phyloP scores from a whole-genome alignment of 1,140 invertebrate species.

The Batillaria attramentaria region DNA sequence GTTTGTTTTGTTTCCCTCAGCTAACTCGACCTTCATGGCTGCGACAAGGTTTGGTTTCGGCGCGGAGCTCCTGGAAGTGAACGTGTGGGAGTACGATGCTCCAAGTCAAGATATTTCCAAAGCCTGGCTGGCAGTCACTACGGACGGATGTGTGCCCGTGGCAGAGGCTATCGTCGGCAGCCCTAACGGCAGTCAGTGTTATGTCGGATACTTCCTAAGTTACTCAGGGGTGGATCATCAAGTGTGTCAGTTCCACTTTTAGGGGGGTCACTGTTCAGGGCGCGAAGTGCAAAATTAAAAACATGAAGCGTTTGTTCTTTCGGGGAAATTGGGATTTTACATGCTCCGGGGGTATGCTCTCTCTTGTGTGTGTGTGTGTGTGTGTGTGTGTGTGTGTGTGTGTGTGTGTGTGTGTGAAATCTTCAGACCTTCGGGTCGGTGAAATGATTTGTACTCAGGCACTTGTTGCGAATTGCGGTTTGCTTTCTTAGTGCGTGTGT shows the following conservation, averaged over 20 bases:
- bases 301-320: too few species aligned
- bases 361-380: not conserved
- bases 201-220: too few species aligned
- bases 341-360: not conserved
- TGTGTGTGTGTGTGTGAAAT: not conserved
- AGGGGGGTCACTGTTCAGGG: too few species aligned
- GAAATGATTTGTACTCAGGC: too few species aligned
- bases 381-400: not conserved
- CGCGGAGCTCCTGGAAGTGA: not conserved
- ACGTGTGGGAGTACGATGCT: not conserved
- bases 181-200: not conserved
- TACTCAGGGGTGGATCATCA: too few species aligned
- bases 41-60: not conserved
- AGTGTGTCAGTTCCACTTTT: too few species aligned
- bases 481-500: not conserved
- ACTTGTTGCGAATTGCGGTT: too few species aligned
- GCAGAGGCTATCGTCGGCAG: not conserved
- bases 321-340: too few species aligned
- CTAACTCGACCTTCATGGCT: not conserved
- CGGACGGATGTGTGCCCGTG: not conserved
- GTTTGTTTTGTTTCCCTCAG: too few species aligned
- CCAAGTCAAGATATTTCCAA: not conserved
- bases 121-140: not conserved
- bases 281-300: too few species aligned
- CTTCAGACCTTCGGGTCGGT: too few species aligned